phyloP scores from a whole-genome alignment of 2,113 vertebrate genomes.

The Leptosomus discolor region DNA sequence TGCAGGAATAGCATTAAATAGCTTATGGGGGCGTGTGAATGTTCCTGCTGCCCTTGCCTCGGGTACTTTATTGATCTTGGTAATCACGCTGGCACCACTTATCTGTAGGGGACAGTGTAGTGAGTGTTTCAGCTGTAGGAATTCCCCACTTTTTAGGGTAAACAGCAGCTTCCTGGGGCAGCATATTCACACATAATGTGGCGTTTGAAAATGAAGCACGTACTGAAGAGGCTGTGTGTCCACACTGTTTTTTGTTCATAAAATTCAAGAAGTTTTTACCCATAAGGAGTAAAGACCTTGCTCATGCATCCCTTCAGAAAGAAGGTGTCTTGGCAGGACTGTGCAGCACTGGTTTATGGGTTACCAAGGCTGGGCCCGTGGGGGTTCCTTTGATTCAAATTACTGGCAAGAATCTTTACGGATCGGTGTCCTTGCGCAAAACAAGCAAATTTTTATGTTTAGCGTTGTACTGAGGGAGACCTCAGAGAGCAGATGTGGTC shows the following conservation, averaged over 20 bases:
- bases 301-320: background rate
- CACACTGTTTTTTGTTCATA: background rate
- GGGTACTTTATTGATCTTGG: background rate
- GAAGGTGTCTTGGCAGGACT: too few relatives aligned
- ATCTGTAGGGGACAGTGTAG: background rate
- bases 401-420: background rate
- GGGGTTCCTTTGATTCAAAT: background rate
- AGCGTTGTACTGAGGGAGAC: background rate
- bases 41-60: background rate
- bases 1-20: background rate
- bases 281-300: background rate
- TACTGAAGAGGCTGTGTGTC: background rate
- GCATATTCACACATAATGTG: rapidly evolving
- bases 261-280: background rate
- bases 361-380: background rate
- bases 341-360: too few relatives aligned
- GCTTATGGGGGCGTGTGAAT: too few relatives aligned
- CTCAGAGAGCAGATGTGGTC: background rate
- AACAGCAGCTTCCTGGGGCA: background rate
- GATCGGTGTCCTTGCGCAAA: background rate
- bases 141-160: background rate
- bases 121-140: background rate
- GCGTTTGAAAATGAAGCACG: background rate
- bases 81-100: background rate
- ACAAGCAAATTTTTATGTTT: background rate